Evolutionary conservation across 2,113 vertebrate species (phyloP), one percentile per base, ranked within the genome.

Genomic region (Poeciliopsis retropinna): DNA sequence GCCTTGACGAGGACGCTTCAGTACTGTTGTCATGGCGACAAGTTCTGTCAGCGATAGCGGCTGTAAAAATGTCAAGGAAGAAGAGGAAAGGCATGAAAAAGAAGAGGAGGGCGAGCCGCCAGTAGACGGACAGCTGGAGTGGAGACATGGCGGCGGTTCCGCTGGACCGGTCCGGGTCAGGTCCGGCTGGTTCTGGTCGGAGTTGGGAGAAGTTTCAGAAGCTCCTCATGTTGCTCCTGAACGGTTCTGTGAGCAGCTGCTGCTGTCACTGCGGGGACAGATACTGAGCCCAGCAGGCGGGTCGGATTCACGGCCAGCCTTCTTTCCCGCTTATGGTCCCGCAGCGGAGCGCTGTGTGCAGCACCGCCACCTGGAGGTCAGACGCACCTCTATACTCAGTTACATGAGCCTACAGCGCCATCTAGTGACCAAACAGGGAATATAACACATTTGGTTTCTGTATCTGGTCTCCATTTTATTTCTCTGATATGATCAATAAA

Each of bases 81-180:
- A 91, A 93, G 9, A 91, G 76, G 37, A 92, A 92, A 0, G 92
- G 39, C 1, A 9, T 77, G 78, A 92, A 89, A 77, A 90, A n/a
- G 72, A 90, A 87, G 70, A 88, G 11, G 30, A 92, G 76, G 0
- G 81, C 69, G 14, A 93, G 77, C 1, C 91, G 90, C 85, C 89
- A 91, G 74, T 87, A 91, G 17, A 91, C 89, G 29, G 91, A 80
- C 12, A 82, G 32, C 84, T 93, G 92, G 79, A 93, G 87, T 10
- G 91, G 90, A 41, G 90, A 90, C 89, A 75, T 28, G 44, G 14
- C 15, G 5, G 44, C 41, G 14, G 41, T 44, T 9, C n/a, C 47
- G 1, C 62, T 2, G 29, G 6, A 5, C 10, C 25, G 17, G 57
- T 1, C 15, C 29, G 19, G 57, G 29, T 25, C 51, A 10, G 15